phyloP scores from a whole-genome alignment of 2,888 invertebrate genomes.

The Cryptocephalus moraei region DNA sequence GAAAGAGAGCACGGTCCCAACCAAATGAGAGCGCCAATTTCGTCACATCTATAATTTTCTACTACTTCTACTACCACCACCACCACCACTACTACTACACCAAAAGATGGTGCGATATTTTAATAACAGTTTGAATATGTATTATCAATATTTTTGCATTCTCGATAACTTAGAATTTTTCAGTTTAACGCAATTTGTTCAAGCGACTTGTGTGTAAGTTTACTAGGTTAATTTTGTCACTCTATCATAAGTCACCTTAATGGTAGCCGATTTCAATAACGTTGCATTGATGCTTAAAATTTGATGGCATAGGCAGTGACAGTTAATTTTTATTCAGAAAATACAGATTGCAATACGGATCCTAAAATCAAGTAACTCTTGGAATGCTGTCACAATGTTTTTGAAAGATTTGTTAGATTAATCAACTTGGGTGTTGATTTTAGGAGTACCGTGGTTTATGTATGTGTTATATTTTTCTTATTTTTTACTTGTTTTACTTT shows the following conservation, averaged over 20 bases:
- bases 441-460: too few species aligned
- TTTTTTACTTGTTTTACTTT: too few species aligned
- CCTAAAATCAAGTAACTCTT: not conserved
- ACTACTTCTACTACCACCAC: conserved; percentile 1
- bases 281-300: not conserved
- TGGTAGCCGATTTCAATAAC: not conserved
- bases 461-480: too few species aligned
- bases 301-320: not conserved
- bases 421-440: too few species aligned
- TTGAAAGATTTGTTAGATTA: too few species aligned
- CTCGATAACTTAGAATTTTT: not conserved
- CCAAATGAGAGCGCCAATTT: not conserved
- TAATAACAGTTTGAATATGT: conserved; percentile 2
- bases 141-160: conserved; percentile 1
- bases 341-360: not conserved
- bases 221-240: not conserved
- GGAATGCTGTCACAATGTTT: too few species aligned
- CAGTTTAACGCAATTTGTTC: conserved; percentile 1
- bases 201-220: conserved; percentile 4
- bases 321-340: not conserved
- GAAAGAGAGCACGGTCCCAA: too few species aligned
- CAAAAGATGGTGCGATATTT: conserved; percentile 5
- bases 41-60: conserved; percentile 5
- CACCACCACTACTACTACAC: conserved; percentile 8
- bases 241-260: not conserved